phyloP scores from a whole-genome alignment of 2,113 vertebrate species.

The Salvelinus alpinus region DNA sequence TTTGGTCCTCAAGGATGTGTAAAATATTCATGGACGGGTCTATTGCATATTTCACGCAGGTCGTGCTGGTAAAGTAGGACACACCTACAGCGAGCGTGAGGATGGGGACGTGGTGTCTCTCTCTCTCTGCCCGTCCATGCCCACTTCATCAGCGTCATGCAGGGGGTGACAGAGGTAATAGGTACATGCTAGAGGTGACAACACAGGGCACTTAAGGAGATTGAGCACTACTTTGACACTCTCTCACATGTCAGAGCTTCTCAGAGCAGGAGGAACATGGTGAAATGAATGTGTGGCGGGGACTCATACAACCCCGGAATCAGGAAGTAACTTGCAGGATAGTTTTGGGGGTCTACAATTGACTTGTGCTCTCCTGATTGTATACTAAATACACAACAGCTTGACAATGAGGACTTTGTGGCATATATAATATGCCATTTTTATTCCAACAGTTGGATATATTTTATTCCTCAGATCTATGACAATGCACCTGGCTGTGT shows the following conservation, averaged over 20 bases:
- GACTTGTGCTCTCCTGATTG: too few relatives aligned
- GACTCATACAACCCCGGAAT: too few relatives aligned
- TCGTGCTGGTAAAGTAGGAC: slow-evolving; percentile 50
- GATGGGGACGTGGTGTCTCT: not conserved
- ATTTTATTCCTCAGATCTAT: too few relatives aligned
- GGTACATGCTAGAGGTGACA: not conserved
- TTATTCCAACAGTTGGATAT: too few relatives aligned
- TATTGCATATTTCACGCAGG: slow-evolving; percentile 45
- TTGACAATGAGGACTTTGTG: too few relatives aligned
- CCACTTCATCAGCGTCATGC: not conserved
- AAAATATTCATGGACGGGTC: slow-evolving; percentile 46
- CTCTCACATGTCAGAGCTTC: not conserved
- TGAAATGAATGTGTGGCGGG: too few relatives aligned
- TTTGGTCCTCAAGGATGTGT: slow-evolving; percentile 44
- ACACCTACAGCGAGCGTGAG: slow-evolving; percentile 16
- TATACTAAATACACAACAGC: too few relatives aligned
- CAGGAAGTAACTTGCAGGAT: too few relatives aligned
- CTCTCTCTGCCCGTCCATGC: not conserved
- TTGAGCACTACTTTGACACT: not conserved
- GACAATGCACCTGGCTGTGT: too few relatives aligned
- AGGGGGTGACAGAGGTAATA: not conserved
- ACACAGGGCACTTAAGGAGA: not conserved
- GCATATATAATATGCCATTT: too few relatives aligned
- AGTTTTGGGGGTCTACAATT: too few relatives aligned
- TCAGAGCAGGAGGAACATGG: not conserved